Base-by-base conservation (phyloP, 2,888 invertebrate species). In the Antheraea assamensis region DNA sequence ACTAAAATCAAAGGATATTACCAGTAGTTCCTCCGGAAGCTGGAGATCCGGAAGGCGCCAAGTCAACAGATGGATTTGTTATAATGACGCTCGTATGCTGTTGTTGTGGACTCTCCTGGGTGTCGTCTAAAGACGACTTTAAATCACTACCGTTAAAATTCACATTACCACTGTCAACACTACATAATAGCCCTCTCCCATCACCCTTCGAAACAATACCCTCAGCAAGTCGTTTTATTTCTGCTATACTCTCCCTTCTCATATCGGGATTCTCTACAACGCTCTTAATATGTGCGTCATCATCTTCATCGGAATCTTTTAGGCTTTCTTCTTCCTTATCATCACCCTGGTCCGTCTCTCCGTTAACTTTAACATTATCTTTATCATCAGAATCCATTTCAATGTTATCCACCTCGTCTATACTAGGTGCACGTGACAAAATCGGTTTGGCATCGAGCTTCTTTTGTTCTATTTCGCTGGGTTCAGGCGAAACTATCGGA, bases 41-140 rank as follows among this genome's bases (percentile, higher is more conserved):
- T 17, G 95, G 95, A 0, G 95, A 95, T 0, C 90, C 92, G 24
- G 90, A 90, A 74, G 95, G 92, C 4, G 85, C 94, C 66, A 96
- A 92, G 87, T 97, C 97, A 13, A 97, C 95, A 2, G 97, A 97
- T 0, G 97, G 96, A 82, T 97, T 96, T 0, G 97, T 97, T 15
- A 97, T 95, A 76, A 97, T 96, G 2, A 97, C 97, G 79, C 96
- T 96, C 13, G 96, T 96, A 76, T 94, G 95, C 77, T 91, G 92
- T 72, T 89, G 91, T 49, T 87, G 92, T 4, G 89, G 89, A 75
- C 80, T 85, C 0, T 87, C 81, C 74, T 86, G 87, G 71, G 78
- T 82, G 70, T 92, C 92, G 75, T 94, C 92, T 49, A 91, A 76
- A 0, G 92, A 90, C 0, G 90, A 87, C 79, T 88, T 88, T 75